These are phyloP conservation scores for Mustelus asterias DNA, from an alignment of 2,113 vertebrate species.

Conservation along the genomic window DNA sequence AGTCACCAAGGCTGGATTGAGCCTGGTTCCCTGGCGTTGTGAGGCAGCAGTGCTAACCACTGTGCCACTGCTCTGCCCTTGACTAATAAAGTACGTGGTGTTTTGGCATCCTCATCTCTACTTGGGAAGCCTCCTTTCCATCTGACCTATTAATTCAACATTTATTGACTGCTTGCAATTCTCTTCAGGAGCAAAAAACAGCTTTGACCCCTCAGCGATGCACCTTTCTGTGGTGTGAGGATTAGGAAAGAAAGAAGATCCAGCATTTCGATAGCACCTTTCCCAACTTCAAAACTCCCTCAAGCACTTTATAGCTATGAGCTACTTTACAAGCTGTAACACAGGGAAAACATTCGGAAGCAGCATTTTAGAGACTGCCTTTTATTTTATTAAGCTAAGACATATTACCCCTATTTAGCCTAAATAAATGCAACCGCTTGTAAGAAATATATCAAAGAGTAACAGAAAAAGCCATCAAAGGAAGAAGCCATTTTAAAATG, in stretches of 20 bases:
- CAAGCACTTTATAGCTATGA: not conserved
- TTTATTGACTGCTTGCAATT: not conserved
- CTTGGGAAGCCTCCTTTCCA: not conserved
- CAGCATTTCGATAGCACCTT: not conserved
- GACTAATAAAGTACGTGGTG: not conserved
- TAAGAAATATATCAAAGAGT: not conserved
- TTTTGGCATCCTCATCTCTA: not conserved
- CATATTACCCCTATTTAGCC: not conserved
- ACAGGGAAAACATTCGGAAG: not conserved
- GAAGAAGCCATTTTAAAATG: not conserved
- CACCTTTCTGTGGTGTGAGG: not conserved
- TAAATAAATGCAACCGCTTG: not conserved
- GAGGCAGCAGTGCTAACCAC: too few relatives aligned
- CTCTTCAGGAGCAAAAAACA: not conserved
- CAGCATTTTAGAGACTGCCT: not conserved
- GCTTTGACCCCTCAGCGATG: not conserved
- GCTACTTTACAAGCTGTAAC: not conserved
- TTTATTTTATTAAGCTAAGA: not conserved
- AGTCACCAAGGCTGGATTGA: too few relatives aligned
- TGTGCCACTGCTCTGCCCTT: not conserved
- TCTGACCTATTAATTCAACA: not conserved
- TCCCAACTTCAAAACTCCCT: not conserved
- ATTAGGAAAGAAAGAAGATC: not conserved
- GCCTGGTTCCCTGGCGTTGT: too few relatives aligned
- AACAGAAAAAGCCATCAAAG: not conserved